Base-by-base conservation (phyloP, 2,888 invertebrate genomes). In the Leptinotarsa tumamoca region DNA sequence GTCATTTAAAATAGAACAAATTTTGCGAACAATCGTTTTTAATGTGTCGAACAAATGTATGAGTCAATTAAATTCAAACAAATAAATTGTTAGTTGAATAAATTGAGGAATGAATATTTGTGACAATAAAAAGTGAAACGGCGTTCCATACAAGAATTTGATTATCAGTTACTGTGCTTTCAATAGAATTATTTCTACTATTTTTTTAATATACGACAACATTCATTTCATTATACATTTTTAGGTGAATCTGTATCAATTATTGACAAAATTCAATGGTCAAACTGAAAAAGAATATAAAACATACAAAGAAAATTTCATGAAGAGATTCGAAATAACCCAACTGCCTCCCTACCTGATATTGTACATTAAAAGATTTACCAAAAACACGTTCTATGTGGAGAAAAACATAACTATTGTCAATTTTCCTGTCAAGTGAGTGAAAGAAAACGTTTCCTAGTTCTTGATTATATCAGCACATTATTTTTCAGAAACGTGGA, bases 391-490 rank as follows among this genome's bases (percentile, higher is more conserved):
- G 7, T 99, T 99, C 90, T 99, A 98, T 85, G 92, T 98, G 21
- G 99, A 99, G 88, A 99, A 99, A 89, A 99, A 99, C 90, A 98
- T 98, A 1, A 99, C 99, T 0, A 99, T 99, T 85, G 99, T 99
- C 3, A 99, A 99, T 88, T 99, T 99, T 88, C 99, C 99, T 4
- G 97, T 99, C 77, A 98, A 97, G 97, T 98, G 90, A 93, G 95
- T 92, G n/a, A 14, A 52, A 67, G 66, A 66, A 61, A 27, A 49
- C 10, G 3, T 33, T 5, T 33, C 27, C 17, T 18, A 63, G 23
- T 75, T 71, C 18, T 74, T 21, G 66, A 73, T 27, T n/a, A 75
- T 72, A 54, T 74, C 27, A 61, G 72, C 78, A 72, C 78, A 78
- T 67, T 76, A 74, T 76, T 68, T 90, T 90, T 61, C 86, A 98